phyloP scores from a whole-genome alignment of 2,113 vertebrate genomes.

The Nothobranchius furzeri region DNA sequence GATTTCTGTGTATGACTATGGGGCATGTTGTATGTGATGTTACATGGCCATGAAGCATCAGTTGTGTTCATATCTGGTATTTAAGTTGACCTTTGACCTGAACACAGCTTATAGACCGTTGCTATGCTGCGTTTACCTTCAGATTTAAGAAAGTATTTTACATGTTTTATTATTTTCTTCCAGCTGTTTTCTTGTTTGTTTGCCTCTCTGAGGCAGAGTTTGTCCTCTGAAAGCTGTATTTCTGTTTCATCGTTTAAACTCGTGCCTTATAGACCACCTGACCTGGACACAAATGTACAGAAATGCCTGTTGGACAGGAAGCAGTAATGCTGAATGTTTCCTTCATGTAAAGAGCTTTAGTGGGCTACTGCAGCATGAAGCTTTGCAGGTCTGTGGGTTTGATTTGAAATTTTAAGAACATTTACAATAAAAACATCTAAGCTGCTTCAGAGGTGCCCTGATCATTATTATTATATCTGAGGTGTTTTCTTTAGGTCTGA shows the following conservation, averaged over 20 bases:
- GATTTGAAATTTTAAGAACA: neutral
- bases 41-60: conserved; percentile 16
- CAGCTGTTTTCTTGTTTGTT: conserved; percentile 10
- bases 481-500: too few relatives aligned
- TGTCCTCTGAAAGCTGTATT: conserved; percentile 18
- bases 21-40: neutral
- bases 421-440: too few relatives aligned
- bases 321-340: conserved; percentile 46
- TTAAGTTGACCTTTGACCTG: conserved; percentile 14
- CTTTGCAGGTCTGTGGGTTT: conserved; percentile 4
- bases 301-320: conserved; percentile 11
- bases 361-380: conserved; percentile 40
- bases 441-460: too few relatives aligned
- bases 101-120: neutral
- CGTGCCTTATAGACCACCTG: conserved; percentile 83
- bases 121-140: conserved; percentile 14
- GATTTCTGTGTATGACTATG: neutral
- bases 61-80: neutral
- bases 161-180: neutral
- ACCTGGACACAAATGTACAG: conserved; percentile 20
- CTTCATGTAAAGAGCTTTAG: conserved; percentile 60
- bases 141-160: conserved; percentile 43
- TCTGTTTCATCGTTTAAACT: conserved; percentile 69
- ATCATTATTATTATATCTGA: too few relatives aligned
- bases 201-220: conserved; percentile 21